Evolutionary conservation across 2,888 invertebrate genomes (phyloP).

Genomic region (Nymphalis urticae): DNA sequence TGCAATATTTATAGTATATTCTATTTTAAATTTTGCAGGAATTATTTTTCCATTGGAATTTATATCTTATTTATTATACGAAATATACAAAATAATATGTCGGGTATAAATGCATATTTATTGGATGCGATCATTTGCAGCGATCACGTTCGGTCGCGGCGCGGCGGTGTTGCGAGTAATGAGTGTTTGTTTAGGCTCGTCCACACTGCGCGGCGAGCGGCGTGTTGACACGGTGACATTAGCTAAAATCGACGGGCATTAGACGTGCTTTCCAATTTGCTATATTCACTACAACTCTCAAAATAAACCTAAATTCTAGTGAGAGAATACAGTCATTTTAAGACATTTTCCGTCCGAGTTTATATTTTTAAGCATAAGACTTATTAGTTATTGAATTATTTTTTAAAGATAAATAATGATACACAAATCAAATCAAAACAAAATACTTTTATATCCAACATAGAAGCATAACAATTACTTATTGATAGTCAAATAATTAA

Average conservation of each 20-base stretch:
- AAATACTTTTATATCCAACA: too few relatives aligned
- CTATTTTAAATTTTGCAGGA: too few relatives aligned
- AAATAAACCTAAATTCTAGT: too few relatives aligned
- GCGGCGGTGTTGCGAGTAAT: constrained; percentile 52
- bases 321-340: too few relatives aligned
- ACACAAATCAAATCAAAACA: too few relatives aligned
- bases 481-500: too few relatives aligned
- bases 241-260: constrained; percentile 56
- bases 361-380: too few relatives aligned
- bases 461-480: too few relatives aligned
- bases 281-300: not conserved
- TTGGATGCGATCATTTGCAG: constrained; percentile 35
- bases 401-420: too few relatives aligned
- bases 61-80: constrained; percentile 15
- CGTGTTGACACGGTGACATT: constrained; percentile 66
- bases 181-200: constrained; percentile 73
- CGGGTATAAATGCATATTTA: constrained; percentile 26
- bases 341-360: too few relatives aligned
- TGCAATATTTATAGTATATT: too few relatives aligned
- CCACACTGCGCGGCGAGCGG: constrained; percentile 49
- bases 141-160: constrained; percentile 44
- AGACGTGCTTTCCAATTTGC: constrained; percentile 44
- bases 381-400: too few relatives aligned
- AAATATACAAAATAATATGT: constrained; percentile 13
- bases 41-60: not conserved